Base-by-base conservation (phyloP, 2,888 invertebrate genomes). In the Phengaris alcon region DNA sequence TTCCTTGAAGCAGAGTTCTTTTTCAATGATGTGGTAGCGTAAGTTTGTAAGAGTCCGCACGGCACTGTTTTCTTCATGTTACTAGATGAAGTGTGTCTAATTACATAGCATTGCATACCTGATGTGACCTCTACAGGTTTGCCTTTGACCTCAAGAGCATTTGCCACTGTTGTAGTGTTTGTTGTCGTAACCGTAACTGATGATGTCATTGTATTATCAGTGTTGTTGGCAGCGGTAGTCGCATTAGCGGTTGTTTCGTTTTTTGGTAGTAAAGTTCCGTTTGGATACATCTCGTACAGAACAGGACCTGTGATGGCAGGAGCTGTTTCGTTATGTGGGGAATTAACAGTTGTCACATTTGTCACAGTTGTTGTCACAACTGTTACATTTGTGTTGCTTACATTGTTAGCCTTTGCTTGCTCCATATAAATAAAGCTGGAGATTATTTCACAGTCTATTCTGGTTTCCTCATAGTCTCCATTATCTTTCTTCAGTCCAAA, bases 121-220 rank as follows among this genome's bases (percentile, higher is more conserved):
- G 89, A 88, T 9, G 92, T 92, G 54, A 93, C 91, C 12, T 85
- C 82, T 13, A 93, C 82, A 0, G 88, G 85, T 64, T 86, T 85
- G 44, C 92, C 92, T 83, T 91, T 92, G 68, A 90, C 90, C 59
- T 90, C 89, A n/a, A 90, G 79, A n/a, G 92, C 92, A 78, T 89
- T 88, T 12, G 84, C 84, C 10, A 89, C 84, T 22, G 89, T 90
- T 0, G 90, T 90, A 46, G 87, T 90, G 10, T 88, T 90, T 0
- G 86, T 88, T 1, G 87, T 88, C 0, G 86, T 88, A 0, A 87
- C 85, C 7, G 82, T 82, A 13, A 86, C 85, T 6, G 89, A 86
- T 75, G 90, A 88, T 35, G 85, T 78, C 68, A 82, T 77, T 0
- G 83, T 81, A 54, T 84, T 85, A 59, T 79, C 77, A 12, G 79